phyloP scores from a whole-genome alignment of 2,888 invertebrate species.

The Charanyca ferruginea region DNA sequence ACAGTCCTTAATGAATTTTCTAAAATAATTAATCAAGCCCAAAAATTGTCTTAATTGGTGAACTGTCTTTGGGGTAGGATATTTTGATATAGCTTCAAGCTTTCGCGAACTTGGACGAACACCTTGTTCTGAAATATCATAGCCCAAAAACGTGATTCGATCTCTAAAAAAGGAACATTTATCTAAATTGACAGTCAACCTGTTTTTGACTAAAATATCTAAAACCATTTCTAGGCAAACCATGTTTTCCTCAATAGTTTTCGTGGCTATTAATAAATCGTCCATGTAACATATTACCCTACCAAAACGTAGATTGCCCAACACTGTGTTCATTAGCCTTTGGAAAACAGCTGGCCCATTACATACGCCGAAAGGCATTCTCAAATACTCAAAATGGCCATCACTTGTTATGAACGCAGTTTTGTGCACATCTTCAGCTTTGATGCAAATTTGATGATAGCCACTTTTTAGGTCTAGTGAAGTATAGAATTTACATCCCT shows the following conservation, averaged over 20 bases:
- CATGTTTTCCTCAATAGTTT: slow-evolving; percentile 17
- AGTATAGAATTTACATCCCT: too few relatives aligned
- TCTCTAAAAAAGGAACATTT: slow-evolving; percentile 21
- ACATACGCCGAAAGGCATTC: slow-evolving; percentile 24
- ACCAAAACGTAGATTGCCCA: too few relatives aligned
- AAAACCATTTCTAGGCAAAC: slow-evolving; percentile 10
- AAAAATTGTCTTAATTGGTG: too few relatives aligned
- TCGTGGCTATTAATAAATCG: slow-evolving; percentile 4
- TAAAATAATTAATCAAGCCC: too few relatives aligned
- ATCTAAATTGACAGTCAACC: slow-evolving; percentile 1
- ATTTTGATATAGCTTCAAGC: too few relatives aligned
- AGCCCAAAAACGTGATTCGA: slow-evolving; percentile 9
- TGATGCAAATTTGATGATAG: slow-evolving; percentile 19
- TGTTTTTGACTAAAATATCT: neutral
- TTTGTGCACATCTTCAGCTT: slow-evolving; percentile 15
- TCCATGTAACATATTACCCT: slow-evolving; percentile 35
- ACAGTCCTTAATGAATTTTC: too few relatives aligned
- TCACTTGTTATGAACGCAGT: slow-evolving; percentile 29
- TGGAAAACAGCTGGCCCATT: slow-evolving; percentile 23
- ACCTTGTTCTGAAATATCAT: slow-evolving; percentile 7
- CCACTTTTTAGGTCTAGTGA: too few relatives aligned
- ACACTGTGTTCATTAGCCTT: slow-evolving; percentile 25
- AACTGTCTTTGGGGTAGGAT: too few relatives aligned
- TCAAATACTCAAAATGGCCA: slow-evolving; percentile 20
- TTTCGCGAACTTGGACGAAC: slow-evolving; percentile 1